Percentiles rank a stretch among this genome's conserved stretches.
phyloP scores from a whole-genome alignment of 1,140 invertebrate genomes.

The Geopemphigus sp. region DNA sequence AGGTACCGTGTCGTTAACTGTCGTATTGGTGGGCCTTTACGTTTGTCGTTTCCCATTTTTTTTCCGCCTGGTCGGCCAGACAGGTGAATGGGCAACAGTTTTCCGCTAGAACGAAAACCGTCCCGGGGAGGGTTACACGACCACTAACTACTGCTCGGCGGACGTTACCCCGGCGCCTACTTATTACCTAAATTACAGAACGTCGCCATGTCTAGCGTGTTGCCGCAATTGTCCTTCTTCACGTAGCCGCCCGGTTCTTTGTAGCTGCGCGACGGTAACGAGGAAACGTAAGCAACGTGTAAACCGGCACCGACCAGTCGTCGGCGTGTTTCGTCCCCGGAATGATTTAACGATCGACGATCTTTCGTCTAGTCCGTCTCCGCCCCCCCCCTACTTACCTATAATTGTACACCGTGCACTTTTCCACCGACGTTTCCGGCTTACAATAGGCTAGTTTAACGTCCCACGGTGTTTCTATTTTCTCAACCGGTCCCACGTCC shows the following conservation, averaged over 20 bases:
- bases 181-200: not conserved
- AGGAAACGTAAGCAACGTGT: no score
- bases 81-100: conserved; percentile 1
- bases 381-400: not conserved
- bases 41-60: not conserved
- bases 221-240: not conserved
- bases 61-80: not conserved
- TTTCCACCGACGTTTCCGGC: not conserved
- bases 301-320: no score
- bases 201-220: no score
- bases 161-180: no score
- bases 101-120: not conserved
- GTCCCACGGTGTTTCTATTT: not conserved
- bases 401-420: not conserved
- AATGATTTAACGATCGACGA: not conserved
- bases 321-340: no score
- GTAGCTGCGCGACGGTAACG: no score
- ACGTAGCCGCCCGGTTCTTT: not conserved
- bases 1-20: no score
- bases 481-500: not conserved
- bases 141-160: not conserved
- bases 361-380: no score
- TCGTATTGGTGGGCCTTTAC: not conserved
- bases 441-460: not conserved
- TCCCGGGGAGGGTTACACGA: not conserved